These are phyloP conservation scores for Pseudomyrmex cubaensis DNA, from an alignment of 1,140 invertebrate species.

Conservation along the genomic window DNA sequence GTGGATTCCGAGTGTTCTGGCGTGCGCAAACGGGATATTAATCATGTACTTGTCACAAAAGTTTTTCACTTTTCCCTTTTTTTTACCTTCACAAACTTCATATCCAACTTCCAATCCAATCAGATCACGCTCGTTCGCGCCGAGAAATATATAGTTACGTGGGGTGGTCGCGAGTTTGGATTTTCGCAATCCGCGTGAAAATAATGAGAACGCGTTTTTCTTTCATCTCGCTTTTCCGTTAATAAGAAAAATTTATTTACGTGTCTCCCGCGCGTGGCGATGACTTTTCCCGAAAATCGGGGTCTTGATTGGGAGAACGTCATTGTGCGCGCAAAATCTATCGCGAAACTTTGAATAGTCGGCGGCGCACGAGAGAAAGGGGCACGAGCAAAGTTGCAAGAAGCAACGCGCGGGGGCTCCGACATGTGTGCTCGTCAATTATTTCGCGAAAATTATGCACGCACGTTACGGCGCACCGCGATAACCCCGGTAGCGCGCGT, in stretches of 20 bases:
- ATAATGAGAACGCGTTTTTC: background rate
- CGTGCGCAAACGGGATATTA: constrained; percentile 24
- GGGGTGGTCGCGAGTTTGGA: background rate
- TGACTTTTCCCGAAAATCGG: background rate
- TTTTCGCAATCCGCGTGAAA: background rate
- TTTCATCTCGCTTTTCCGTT: background rate
- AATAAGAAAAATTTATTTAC: background rate
- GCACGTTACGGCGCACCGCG: constrained; percentile 36
- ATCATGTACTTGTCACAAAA: constrained; percentile 33
- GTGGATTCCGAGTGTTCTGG: constrained; percentile 21
- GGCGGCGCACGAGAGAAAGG: background rate
- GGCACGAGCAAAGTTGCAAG: constrained; percentile 17
- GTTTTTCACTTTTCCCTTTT: constrained; percentile 43
- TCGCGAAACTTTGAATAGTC: background rate
- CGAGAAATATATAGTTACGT: background rate
- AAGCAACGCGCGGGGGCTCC: background rate
- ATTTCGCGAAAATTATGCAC: constrained; percentile 51
- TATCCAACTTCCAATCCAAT: background rate
- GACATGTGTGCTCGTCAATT: constrained; percentile 35
- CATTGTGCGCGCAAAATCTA: constrained; percentile 24
- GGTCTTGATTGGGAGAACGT: background rate
- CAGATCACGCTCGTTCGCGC: background rate
- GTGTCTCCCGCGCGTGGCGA: background rate
- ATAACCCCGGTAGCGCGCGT: constrained; percentile 27
- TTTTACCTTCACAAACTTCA: constrained; percentile 18